phyloP scores from a whole-genome alignment of 2,888 invertebrate species.

The Auanema freiburgensis region DNA sequence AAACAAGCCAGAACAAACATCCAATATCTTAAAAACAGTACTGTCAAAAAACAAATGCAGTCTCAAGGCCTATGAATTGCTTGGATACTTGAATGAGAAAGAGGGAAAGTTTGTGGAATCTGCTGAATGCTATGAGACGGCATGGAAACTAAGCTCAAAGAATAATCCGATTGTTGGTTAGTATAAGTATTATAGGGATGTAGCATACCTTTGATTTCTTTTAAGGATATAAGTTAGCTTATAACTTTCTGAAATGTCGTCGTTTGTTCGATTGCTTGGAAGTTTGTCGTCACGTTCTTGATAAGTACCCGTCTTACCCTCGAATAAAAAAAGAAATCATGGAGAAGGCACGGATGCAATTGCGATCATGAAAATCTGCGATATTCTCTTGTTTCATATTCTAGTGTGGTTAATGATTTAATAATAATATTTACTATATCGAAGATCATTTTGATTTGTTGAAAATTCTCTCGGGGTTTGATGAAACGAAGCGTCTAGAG shows the following conservation, averaged over 20 bases:
- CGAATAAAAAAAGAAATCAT: conserved; percentile 79
- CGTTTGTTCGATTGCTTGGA: conserved; percentile 87
- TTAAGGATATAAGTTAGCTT: conserved; percentile 84
- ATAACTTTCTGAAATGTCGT: conserved; percentile 86
- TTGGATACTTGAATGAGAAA: conserved; percentile 85
- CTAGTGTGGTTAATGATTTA: not conserved
- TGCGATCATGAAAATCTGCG: conserved; percentile 21
- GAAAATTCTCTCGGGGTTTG: no score
- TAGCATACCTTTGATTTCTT: conserved; percentile 14
- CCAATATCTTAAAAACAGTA: conserved; percentile 74
- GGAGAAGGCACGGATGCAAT: conserved; percentile 74
- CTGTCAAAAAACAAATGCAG: conserved; percentile 68
- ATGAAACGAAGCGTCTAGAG: no score
- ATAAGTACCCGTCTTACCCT: conserved; percentile 11
- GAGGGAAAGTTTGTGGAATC: conserved; percentile 87
- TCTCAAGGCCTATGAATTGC: conserved; percentile 80
- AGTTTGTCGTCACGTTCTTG: conserved; percentile 41
- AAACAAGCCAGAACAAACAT: conserved; percentile 83
- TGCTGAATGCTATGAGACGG: conserved; percentile 79
- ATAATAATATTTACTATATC: no score
- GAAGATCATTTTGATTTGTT: no score
- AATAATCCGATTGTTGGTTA: conserved; percentile 79
- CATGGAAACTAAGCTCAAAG: conserved; percentile 83
- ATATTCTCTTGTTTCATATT: not conserved
- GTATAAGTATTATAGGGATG: not conserved